Percentiles rank a stretch among this genome's conserved stretches.
Evolutionary conservation across 2,113 vertebrate genomes (phyloP).

Genomic region (Vulpes vulpes): DNA sequence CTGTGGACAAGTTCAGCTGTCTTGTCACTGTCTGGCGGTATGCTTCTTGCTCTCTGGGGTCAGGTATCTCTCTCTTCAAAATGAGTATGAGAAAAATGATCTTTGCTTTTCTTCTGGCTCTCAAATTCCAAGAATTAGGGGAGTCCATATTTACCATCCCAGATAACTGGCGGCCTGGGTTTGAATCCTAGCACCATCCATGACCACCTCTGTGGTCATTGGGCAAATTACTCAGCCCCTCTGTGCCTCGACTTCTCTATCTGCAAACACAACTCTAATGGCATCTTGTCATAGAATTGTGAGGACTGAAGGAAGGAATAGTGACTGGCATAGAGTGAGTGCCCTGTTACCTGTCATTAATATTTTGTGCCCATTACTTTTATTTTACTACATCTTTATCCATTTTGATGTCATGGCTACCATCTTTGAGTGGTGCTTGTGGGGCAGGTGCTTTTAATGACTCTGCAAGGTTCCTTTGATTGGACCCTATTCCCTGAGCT

Average conservation of each 20-base stretch:
- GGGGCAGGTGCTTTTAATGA: not conserved
- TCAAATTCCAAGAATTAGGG: not conserved
- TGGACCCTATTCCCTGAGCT: not conserved
- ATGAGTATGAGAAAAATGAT: not conserved
- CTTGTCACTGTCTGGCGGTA: not conserved
- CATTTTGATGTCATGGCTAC: not conserved
- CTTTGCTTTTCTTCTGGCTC: not conserved
- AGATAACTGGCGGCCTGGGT: not conserved
- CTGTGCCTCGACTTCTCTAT: not conserved
- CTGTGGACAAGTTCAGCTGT: rapidly evolving
- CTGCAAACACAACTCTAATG: not conserved
- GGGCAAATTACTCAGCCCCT: not conserved
- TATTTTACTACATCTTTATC: not conserved
- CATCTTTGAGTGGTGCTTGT: not conserved
- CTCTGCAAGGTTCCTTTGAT: not conserved
- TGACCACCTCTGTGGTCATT: not conserved
- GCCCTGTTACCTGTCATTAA: not conserved
- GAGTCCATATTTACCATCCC: not conserved
- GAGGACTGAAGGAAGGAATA: not conserved
- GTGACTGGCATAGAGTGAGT: not conserved
- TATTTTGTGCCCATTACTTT: not conserved
- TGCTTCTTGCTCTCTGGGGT: not conserved
- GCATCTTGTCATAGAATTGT: not conserved
- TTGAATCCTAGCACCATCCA: rapidly evolving
- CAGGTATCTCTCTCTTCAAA: not conserved